Percentiles rank a stretch among this genome's conserved stretches.
phyloP scores from a whole-genome alignment of 2,113 vertebrate genomes.

The Phrynocephalus versicolor region DNA sequence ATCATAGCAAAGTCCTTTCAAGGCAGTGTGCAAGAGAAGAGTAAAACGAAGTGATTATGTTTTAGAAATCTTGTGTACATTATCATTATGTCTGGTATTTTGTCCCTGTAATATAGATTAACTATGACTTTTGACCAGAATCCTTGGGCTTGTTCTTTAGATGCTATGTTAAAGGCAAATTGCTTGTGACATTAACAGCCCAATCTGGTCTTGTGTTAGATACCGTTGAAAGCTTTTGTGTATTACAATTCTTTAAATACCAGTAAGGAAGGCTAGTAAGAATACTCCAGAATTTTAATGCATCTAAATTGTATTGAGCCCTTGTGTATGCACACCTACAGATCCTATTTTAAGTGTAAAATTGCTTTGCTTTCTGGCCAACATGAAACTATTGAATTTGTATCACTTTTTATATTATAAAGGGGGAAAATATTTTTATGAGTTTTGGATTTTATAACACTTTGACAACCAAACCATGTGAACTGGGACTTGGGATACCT shows the following conservation, averaged over 20 bases:
- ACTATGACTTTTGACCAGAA: background rate
- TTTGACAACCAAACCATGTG: background rate
- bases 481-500: background rate
- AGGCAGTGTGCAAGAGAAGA: background rate
- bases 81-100: background rate
- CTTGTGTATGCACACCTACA: too few species aligned
- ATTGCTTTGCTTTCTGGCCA: background rate
- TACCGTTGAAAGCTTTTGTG: too few species aligned
- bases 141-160: too few species aligned
- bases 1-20: background rate
- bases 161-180: too few species aligned
- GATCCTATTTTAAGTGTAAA: background rate
- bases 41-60: too few species aligned
- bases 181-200: background rate
- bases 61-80: background rate
- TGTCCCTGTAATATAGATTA: background rate
- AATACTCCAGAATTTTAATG: background rate
- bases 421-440: background rate
- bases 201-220: too few species aligned
- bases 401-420: background rate
- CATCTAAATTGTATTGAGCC: background rate
- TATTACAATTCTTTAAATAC: too few species aligned
- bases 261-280: too few species aligned
- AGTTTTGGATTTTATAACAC: background rate
- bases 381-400: too few species aligned